Evolutionary conservation across 1,140 invertebrate species (phyloP).

Genomic region (Caerostris darwini): DNA sequence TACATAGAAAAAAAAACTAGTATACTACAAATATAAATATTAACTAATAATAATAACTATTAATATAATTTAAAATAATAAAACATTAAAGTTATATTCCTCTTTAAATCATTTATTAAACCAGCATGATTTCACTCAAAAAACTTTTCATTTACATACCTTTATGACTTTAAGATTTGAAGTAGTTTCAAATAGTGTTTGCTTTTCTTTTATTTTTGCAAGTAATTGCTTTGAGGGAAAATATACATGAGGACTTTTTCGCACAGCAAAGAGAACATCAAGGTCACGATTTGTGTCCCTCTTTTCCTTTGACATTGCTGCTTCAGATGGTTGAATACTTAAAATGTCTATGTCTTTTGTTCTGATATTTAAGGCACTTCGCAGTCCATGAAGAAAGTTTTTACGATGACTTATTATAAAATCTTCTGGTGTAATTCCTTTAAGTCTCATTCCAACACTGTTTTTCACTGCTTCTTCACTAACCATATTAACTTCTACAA

Average conservation of each 20-base stretch:
- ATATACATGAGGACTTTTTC: slow-evolving; percentile 84
- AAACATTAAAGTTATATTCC: too few relatives aligned
- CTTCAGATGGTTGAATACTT: slow-evolving; percentile 87
- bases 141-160: slow-evolving; percentile 28
- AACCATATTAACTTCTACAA: slow-evolving; percentile 86
- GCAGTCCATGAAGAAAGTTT: slow-evolving; percentile 90
- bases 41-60: too few relatives aligned
- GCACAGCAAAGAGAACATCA: slow-evolving; percentile 93
- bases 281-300: slow-evolving; percentile 84
- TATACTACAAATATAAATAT: too few relatives aligned
- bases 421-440: slow-evolving; percentile 89
- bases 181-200: slow-evolving; percentile 88
- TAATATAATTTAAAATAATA: too few relatives aligned
- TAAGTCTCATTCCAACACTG: slow-evolving; percentile 89
- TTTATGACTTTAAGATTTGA: slow-evolving; percentile 87
- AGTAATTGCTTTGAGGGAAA: slow-evolving; percentile 86
- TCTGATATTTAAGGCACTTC: slow-evolving; percentile 83
- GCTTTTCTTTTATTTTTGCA: slow-evolving; percentile 86
- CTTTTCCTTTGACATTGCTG: slow-evolving; percentile 47
- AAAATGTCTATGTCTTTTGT: slow-evolving; percentile 85
- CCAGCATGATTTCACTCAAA: too few relatives aligned
- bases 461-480: slow-evolving; percentile 93
- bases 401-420: slow-evolving; percentile 93
- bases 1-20: too few relatives aligned
- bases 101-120: too few relatives aligned